phyloP scores from a whole-genome alignment of 2,797 vertebrate species.

The Megalops cyprinoides region DNA sequence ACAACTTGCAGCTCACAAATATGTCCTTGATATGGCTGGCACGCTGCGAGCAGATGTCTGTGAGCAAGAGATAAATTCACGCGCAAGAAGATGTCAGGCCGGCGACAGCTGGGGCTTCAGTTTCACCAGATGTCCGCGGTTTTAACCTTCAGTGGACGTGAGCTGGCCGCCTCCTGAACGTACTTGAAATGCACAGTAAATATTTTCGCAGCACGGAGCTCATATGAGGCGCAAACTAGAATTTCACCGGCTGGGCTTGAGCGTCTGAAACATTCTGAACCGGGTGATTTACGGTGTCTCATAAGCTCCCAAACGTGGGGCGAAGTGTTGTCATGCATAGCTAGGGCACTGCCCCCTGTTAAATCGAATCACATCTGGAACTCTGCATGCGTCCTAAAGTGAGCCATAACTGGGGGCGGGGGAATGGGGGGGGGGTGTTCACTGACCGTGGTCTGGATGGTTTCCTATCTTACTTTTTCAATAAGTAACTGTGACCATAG shows the following conservation, averaged over 20 bases:
- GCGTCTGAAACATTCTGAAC: slow-evolving; percentile 38
- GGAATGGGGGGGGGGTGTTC: no score
- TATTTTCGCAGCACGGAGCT: slow-evolving; percentile 60
- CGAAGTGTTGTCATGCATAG: not conserved
- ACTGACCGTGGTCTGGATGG: no score
- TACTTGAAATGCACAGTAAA: slow-evolving; percentile 66
- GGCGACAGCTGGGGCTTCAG: slow-evolving; percentile 86
- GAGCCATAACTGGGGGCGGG: no score
- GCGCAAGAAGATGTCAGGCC: slow-evolving; percentile 82
- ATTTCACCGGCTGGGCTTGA: slow-evolving; percentile 46
- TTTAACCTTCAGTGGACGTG: slow-evolving; percentile 75
- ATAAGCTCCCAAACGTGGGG: slow-evolving; percentile 43
- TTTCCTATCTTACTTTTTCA: no score
- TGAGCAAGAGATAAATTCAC: slow-evolving; percentile 84
- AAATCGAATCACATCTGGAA: slow-evolving; percentile 32
- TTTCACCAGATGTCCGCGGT: slow-evolving; percentile 89
- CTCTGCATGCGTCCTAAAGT: no score
- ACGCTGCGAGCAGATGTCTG: slow-evolving; percentile 83
- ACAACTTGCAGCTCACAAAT: slow-evolving; percentile 76
- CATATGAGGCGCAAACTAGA: slow-evolving; percentile 54
- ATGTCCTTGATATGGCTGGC: slow-evolving; percentile 78
- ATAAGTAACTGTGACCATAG: no score
- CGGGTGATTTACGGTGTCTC: slow-evolving; percentile 48
- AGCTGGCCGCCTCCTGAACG: slow-evolving; percentile 52
- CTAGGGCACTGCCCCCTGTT: not conserved